Evolutionary conservation across 2,113 vertebrate genomes (phyloP), one percentile per base, ranked within the genome.

Genomic region (Antigone vipio): DNA sequence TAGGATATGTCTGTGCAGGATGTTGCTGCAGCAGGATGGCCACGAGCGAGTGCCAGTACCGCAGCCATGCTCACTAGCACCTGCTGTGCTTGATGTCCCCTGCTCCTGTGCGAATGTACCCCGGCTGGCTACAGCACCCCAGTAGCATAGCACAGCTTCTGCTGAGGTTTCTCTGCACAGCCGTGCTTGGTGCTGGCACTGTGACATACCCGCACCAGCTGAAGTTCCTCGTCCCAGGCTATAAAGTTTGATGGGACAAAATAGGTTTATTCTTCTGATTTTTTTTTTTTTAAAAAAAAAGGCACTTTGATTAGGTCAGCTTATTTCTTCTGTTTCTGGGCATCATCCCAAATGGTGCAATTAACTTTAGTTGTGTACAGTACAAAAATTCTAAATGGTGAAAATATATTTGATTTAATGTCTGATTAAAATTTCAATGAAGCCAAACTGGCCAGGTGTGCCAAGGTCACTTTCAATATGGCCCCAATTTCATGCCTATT

Each of bases 21-120:
- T 1, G 1, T 55, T 3, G 3, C 78, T 71, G 88, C 66, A 78
- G 49, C 42, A 47, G 42, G 49, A 4, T 11, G 32, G 30, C 44
- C 1, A 5, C 11, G 40, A 4, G 6, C 2, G 2, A 55, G 67
- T 2, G 10, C 32, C 3, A 2, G 15, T n/a, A 19, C 14, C 1
- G 5, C 60, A 53, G 47, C 60, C 56, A 1, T 15, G 34, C 29
- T 84, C n/a, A 1, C 19, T 17, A 42, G 78, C 59, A 17, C 15
- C 4, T 6, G 7, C 45, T 2, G 5, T 50, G 59, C 85, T 45
- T 74, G n/a, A 34, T 85, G 15, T 53, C 34, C 44, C 44, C 56
- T 4, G 7, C 21, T 69, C 6, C 59, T 58, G 6, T 12, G 23
- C 8, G 30, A 47, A 34, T 0, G 1, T 8, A 5, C 4, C 17